Conservation (phyloP, 2,888 invertebrate species). For the Anthrax anthrax region DNA sequence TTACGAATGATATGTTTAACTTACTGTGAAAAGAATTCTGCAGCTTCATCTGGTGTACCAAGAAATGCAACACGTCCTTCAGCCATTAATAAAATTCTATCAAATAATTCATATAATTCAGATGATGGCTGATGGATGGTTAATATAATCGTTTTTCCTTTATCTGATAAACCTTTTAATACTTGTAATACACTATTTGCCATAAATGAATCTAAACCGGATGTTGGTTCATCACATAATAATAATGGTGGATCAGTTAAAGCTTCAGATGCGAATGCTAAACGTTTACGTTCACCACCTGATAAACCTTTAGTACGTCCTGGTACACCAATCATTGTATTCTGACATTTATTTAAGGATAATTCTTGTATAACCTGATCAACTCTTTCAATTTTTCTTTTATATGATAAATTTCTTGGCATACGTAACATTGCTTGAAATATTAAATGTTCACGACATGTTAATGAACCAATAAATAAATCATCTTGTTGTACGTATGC, state of each 20-base stretch:
- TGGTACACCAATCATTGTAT: conserved; percentile 79
- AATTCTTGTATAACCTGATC: conserved; percentile 78
- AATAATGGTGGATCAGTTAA: conserved; percentile 87
- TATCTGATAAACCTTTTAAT: conserved; percentile 55
- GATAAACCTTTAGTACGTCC: conserved; percentile 84
- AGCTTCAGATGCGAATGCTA: conserved; percentile 94
- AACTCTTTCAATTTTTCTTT: conserved; percentile 61
- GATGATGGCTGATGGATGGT: conserved; percentile 95
- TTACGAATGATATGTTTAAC: too few species aligned
- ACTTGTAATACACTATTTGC: conserved; percentile 84
- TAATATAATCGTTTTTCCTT: conserved; percentile 79
- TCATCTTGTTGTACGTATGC: conserved; percentile 93
- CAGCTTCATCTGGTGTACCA: conserved; percentile 66
- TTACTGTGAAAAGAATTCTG: conserved; percentile 67
- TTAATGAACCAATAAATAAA: conserved; percentile 78
- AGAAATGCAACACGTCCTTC: conserved; percentile 83
- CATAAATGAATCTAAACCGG: conserved; percentile 93
- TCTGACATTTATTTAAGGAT: conserved; percentile 74
- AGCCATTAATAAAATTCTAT: conserved; percentile 75
- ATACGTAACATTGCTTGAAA: conserved; percentile 83
- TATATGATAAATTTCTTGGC: conserved; percentile 60
- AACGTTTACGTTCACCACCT: conserved; percentile 89
- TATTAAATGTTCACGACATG: conserved; percentile 75
- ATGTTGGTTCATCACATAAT: conserved; percentile 96
- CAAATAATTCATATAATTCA: conserved; percentile 79